Evolutionary conservation across 1,140 invertebrate genomes (phyloP).

Genomic region (Sogatella furcifera): DNA sequence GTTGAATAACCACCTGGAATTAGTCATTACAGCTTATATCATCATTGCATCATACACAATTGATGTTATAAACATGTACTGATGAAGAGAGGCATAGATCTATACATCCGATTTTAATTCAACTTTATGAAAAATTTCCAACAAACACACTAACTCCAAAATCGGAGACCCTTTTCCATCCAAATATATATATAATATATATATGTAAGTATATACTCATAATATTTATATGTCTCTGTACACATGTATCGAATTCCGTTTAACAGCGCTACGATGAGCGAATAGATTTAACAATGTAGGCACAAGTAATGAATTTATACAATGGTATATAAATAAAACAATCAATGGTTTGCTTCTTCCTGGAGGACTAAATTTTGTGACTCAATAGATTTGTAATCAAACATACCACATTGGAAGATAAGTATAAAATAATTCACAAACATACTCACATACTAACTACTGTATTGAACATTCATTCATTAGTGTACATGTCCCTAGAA

Average conservation of each 20-base stretch:
- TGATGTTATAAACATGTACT: neutral
- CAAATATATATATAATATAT: neutral
- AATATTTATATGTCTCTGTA: conserved; percentile 2
- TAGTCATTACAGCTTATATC: too few species aligned
- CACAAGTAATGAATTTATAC: conserved; percentile 15
- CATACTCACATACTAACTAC: too few species aligned
- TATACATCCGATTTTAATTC: conserved; percentile 2
- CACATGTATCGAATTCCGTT: conserved; percentile 4
- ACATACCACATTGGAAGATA: too few species aligned
- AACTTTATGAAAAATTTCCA: neutral
- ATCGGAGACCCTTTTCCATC: neutral
- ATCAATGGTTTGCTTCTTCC: neutral
- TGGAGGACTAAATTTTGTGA: too few species aligned
- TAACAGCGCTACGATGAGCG: conserved; percentile 25
- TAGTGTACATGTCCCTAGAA: too few species aligned
- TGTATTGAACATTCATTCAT: too few species aligned
- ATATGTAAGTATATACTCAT: neutral
- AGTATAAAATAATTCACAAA: too few species aligned
- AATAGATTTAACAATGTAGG: conserved; percentile 20
- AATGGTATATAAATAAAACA: conserved; percentile 1
- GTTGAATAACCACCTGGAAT: too few species aligned
- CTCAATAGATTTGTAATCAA: too few species aligned
- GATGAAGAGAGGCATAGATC: neutral
- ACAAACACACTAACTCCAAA: neutral
- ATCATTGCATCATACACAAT: too few species aligned